Evolutionary conservation across 2,797 vertebrate genomes (phyloP).

Genomic region (Masticophis lateralis): DNA sequence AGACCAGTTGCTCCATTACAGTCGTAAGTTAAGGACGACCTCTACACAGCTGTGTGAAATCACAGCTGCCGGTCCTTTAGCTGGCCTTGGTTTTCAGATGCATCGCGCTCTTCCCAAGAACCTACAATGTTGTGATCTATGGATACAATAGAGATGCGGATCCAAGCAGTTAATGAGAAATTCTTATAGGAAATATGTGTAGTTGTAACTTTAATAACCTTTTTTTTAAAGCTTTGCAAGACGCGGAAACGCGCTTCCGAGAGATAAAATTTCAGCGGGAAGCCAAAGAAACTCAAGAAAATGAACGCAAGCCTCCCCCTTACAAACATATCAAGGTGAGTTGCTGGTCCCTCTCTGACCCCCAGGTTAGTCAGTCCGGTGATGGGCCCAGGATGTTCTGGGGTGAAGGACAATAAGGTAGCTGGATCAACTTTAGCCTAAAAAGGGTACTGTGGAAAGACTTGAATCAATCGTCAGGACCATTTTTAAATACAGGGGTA

Average conservation of each 20-base stretch:
- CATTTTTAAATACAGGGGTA: too few species aligned
- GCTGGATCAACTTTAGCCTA: neutral
- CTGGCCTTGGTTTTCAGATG: neutral
- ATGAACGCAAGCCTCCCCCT: conserved; percentile 89
- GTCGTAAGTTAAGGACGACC: neutral
- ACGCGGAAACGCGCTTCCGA: conserved; percentile 89
- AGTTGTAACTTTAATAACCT: conserved; percentile 29
- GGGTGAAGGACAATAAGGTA: too few species aligned
- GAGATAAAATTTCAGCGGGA: conserved; percentile 89
- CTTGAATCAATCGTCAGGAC: neutral
- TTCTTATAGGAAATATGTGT: neutral
- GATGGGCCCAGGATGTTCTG: neutral
- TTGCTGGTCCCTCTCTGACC: neutral
- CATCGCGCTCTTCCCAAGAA: neutral
- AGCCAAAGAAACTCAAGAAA: conserved; percentile 92
- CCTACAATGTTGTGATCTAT: neutral
- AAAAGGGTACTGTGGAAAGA: neutral
- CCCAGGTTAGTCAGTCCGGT: too few species aligned
- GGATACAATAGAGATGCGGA: neutral
- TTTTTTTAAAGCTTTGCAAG: conserved; percentile 81
- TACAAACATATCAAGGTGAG: conserved; percentile 95
- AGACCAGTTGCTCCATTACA: neutral
- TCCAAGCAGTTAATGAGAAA: neutral
- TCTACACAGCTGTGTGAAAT: neutral
- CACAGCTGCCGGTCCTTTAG: neutral